Percentiles rank a stretch among this genome's conserved stretches.
Conservation (phyloP, 2,888 invertebrate genomes). For the Melipona bicolor region DNA sequence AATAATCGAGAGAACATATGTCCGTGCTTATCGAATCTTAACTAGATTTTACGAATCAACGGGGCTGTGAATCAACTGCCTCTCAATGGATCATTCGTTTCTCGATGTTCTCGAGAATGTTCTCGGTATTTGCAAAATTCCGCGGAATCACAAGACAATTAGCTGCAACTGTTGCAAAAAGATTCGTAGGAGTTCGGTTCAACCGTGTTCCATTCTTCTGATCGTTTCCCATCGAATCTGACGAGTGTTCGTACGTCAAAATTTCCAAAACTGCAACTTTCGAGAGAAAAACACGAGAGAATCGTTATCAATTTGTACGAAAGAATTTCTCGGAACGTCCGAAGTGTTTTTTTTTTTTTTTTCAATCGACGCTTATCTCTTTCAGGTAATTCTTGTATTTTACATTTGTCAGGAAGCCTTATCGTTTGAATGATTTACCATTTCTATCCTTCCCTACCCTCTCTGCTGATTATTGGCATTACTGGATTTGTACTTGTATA, state of each 20-base stretch:
- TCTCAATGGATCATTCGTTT: background rate
- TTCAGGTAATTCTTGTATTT: constrained; percentile 35
- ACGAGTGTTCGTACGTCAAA: background rate
- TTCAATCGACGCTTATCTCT: constrained; percentile 22
- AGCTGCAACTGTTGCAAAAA: background rate
- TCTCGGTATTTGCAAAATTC: background rate
- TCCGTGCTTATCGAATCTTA: constrained; percentile 39
- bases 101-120: background rate
- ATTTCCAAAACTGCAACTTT: background rate
- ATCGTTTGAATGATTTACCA: constrained; percentile 45
- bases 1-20: constrained; percentile 39
- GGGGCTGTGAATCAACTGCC: background rate
- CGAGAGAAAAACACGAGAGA: background rate
- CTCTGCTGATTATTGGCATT: background rate
- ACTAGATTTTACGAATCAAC: constrained; percentile 19
- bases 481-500: too few species aligned
- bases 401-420: background rate
- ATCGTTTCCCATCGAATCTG: background rate
- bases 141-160: background rate
- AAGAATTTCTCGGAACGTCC: background rate
- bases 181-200: background rate
- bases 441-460: background rate
- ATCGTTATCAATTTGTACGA: background rate
- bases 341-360: background rate
- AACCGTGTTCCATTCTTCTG: background rate